Conservation (phyloP, 2,888 invertebrate genomes). For the Cyaniris semiargus region DNA sequence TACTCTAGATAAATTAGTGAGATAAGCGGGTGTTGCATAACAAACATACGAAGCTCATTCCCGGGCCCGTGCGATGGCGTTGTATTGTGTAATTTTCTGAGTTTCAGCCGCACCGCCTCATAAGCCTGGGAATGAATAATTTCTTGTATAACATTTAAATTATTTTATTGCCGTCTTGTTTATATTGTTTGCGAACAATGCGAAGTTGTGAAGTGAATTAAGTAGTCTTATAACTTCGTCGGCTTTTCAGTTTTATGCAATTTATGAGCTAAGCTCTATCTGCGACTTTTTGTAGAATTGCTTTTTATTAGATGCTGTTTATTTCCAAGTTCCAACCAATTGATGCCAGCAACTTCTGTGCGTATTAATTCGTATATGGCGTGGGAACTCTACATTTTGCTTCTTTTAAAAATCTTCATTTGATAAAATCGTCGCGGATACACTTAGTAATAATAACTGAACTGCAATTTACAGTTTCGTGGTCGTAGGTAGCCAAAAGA, state of each 20-base stretch:
- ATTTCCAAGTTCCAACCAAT: no score
- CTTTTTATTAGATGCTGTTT: background rate
- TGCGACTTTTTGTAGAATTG: background rate
- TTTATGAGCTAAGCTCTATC: constrained; percentile 11
- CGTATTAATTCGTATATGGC: no score
- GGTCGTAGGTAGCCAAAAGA: background rate
- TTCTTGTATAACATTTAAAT: constrained; percentile 29
- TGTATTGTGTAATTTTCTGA: background rate
- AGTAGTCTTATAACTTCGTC: constrained; percentile 21
- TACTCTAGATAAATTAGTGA: background rate
- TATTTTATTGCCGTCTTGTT: constrained; percentile 30
- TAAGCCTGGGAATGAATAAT: constrained; percentile 26
- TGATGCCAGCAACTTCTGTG: no score
- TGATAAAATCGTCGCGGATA: no score
- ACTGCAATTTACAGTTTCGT: no score
- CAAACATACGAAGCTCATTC: background rate
- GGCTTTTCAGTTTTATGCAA: constrained; percentile 18
- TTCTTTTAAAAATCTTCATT: no score
- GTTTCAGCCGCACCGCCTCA: background rate
- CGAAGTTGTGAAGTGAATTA: constrained; percentile 28
- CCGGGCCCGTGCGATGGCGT: background rate
- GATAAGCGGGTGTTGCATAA: background rate
- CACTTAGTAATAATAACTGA: no score
- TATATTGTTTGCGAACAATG: constrained; percentile 29
- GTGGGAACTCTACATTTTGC: no score